A percentile compares a stretch with the other conserved stretches of the same genome.
Conservation (phyloP, 1,140 invertebrate species). For the Philaenus spumarius region DNA sequence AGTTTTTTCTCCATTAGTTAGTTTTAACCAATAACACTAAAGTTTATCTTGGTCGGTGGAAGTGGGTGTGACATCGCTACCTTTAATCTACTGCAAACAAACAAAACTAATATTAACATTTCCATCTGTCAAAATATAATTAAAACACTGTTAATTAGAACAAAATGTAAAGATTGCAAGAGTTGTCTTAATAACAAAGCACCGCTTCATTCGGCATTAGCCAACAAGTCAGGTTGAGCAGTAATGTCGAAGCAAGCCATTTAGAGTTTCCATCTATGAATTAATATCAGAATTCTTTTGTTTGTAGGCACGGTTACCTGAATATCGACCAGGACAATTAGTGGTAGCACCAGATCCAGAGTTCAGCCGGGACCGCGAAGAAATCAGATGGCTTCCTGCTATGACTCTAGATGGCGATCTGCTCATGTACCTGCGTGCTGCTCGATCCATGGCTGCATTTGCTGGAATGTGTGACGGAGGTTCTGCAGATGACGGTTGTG, state of each 20-base stretch:
- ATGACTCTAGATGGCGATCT: slow-evolving; percentile 89
- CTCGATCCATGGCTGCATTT: slow-evolving; percentile 92
- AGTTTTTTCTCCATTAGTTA: too few relatives aligned
- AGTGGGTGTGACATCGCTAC: too few relatives aligned
- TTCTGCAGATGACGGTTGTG: slow-evolving; percentile 91
- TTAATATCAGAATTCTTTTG: too few relatives aligned
- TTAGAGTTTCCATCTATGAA: background rate
- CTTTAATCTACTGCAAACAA: too few relatives aligned
- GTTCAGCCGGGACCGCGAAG: slow-evolving; percentile 69
- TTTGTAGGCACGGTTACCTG: slow-evolving; percentile 65
- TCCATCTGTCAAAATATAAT: too few relatives aligned
- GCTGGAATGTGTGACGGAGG: slow-evolving; percentile 97
- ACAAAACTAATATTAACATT: too few relatives aligned
- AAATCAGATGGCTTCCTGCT: slow-evolving; percentile 87
- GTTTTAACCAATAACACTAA: too few relatives aligned
- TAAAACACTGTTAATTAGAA: too few relatives aligned
- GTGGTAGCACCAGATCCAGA: slow-evolving; percentile 62
- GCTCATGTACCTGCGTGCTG: slow-evolving; percentile 94
- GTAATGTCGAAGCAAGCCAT: too few relatives aligned
- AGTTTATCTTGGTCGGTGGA: too few relatives aligned
- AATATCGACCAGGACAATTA: slow-evolving; percentile 59
- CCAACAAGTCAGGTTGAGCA: background rate
- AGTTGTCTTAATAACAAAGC: too few relatives aligned
- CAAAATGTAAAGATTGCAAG: too few relatives aligned
- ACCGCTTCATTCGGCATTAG: background rate